phyloP scores from a whole-genome alignment of 2,888 invertebrate genomes.

The Catocala fraxini region DNA sequence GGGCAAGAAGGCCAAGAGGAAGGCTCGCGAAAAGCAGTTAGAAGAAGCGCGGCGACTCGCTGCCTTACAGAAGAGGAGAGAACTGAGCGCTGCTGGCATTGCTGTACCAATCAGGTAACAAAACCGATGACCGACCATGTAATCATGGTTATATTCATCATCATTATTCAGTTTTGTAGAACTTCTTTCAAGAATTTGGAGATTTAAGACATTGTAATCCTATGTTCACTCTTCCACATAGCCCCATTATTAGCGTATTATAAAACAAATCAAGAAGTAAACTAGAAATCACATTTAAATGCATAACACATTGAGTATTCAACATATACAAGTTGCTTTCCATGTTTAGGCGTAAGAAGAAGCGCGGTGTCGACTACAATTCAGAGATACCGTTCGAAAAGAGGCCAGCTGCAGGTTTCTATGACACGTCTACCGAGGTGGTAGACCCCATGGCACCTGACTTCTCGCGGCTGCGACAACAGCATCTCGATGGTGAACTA shows the following conservation, averaged over 20 bases:
- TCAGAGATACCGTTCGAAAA: slow-evolving; percentile 99
- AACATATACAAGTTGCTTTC: slow-evolving; percentile 3
- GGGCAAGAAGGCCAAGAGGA: slow-evolving; percentile 97
- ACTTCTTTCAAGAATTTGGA: too few relatives aligned
- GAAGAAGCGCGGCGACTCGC: slow-evolving; percentile 99
- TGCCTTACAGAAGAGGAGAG: slow-evolving; percentile 98
- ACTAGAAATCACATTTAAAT: neutral
- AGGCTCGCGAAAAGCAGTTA: slow-evolving; percentile 99
- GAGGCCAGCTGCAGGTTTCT: slow-evolving; percentile 96
- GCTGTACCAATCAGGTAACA: slow-evolving; percentile 80
- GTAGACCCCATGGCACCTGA: slow-evolving; percentile 96
- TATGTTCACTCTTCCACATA: too few relatives aligned
- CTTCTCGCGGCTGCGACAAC: slow-evolving; percentile 96
- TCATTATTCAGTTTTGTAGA: too few relatives aligned
- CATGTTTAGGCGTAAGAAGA: slow-evolving; percentile 88
- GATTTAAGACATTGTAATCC: too few relatives aligned
- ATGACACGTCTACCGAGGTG: slow-evolving; percentile 96
- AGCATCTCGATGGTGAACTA: slow-evolving; percentile 97
- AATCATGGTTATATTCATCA: too few relatives aligned
- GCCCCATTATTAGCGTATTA: too few relatives aligned
- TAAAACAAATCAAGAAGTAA: too few relatives aligned
- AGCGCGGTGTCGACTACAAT: slow-evolving; percentile 98
- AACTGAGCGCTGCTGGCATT: slow-evolving; percentile 98
- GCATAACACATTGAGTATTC: neutral
- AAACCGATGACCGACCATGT: too few relatives aligned